Conservation (phyloP, 2,113 vertebrate species). For the Cavia porcellus region DNA sequence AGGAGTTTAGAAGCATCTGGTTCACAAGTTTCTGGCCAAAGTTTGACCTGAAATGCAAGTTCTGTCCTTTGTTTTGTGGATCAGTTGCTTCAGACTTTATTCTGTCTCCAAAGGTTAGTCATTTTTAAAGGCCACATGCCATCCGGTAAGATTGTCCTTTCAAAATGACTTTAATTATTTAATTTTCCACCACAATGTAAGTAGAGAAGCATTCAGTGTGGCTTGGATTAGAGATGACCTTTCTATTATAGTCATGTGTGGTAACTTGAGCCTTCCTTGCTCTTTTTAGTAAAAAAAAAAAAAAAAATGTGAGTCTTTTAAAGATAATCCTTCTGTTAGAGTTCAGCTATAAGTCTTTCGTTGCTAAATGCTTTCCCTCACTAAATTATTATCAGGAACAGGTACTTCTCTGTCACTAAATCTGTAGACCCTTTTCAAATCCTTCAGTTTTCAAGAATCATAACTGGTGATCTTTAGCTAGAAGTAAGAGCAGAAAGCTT, state of each 20-base stretch:
- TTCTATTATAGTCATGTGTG: background rate
- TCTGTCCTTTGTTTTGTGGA: slow-evolving; percentile 47
- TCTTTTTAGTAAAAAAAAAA: background rate
- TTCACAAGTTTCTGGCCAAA: slow-evolving; percentile 16
- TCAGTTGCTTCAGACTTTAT: slow-evolving; percentile 14
- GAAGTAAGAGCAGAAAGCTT: background rate
- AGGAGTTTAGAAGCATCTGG: background rate
- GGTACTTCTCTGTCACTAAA: background rate
- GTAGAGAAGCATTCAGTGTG: background rate
- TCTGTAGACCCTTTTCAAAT: background rate
- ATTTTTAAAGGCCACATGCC: slow-evolving; percentile 23
- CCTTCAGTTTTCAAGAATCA: slow-evolving; percentile 21
- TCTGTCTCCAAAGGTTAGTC: background rate
- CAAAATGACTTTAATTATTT: background rate
- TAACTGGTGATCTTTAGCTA: slow-evolving; percentile 29
- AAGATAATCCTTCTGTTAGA: background rate
- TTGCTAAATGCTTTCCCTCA: background rate
- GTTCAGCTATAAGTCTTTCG: background rate
- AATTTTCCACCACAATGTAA: background rate
- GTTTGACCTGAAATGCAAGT: slow-evolving; percentile 41
- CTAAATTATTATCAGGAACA: background rate
- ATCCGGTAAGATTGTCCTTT: background rate
- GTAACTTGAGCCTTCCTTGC: background rate
- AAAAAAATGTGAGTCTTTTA: background rate
- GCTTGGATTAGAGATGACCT: background rate